Evolutionary conservation across 2,113 vertebrate species (phyloP).

Genomic region (Scolopax mira): DNA sequence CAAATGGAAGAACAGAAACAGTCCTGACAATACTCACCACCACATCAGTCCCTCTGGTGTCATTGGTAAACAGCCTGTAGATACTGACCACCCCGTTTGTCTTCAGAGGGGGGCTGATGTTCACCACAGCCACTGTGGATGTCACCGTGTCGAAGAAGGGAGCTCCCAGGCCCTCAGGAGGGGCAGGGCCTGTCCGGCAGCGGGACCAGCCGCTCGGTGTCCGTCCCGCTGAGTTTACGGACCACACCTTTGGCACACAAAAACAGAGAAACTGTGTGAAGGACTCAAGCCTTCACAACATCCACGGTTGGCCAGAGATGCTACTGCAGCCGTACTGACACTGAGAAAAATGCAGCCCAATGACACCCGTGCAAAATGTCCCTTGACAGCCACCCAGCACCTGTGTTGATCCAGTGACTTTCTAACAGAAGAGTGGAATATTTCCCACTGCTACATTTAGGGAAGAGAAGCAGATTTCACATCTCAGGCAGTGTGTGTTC

Average conservation of each 20-base stretch:
- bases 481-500: neutral
- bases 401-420: neutral
- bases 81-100: slow-evolving; percentile 87
- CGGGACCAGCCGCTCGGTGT: slow-evolving; percentile 78
- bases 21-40: slow-evolving; percentile 74
- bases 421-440: neutral
- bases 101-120: slow-evolving; percentile 78
- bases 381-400: neutral
- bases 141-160: slow-evolving; percentile 77
- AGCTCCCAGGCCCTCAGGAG: slow-evolving; percentile 82
- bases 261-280: neutral
- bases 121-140: slow-evolving; percentile 82
- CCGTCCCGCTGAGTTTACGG: slow-evolving; percentile 84
- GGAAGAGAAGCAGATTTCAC: neutral
- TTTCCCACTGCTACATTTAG: neutral
- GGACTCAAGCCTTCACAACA: neutral
- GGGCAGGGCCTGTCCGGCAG: slow-evolving; percentile 83
- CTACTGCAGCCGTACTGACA: neutral
- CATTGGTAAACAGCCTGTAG: slow-evolving; percentile 84
- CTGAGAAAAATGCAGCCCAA: rapidly evolving
- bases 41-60: slow-evolving; percentile 59
- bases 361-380: neutral
- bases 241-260: slow-evolving; percentile 80
- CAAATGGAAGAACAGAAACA: neutral
- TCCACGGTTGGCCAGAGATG: neutral